phyloP scores from a whole-genome alignment of 2,888 invertebrate genomes.

The Dryomyza anilis region DNA sequence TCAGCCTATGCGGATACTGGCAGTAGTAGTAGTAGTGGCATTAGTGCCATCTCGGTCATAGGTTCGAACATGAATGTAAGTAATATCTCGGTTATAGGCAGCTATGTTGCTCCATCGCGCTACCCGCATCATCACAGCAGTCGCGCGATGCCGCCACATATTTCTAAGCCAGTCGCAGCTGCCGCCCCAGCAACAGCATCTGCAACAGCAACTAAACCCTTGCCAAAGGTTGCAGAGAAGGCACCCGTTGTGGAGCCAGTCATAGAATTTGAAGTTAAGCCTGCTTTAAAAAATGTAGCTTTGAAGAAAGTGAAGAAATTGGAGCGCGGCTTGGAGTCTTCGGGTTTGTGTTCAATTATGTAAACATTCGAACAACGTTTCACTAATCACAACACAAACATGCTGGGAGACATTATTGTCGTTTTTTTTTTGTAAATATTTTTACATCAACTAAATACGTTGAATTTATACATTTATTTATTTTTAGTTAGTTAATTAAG shows the following conservation, averaged over 20 bases:
- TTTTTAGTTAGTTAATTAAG: constrained; percentile 8
- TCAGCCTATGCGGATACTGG: constrained; percentile 9
- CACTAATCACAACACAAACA: no score
- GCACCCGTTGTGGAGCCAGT: constrained; percentile 39
- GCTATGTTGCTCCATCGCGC: constrained; percentile 41
- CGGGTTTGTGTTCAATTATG: constrained; percentile 87
- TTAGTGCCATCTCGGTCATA: constrained; percentile 36
- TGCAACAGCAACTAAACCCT: neutral
- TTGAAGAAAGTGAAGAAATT: constrained; percentile 75
- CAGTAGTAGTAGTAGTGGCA: constrained; percentile 24
- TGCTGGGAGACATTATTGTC: no score
- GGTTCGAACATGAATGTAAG: constrained; percentile 41
- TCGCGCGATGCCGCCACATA: no score
- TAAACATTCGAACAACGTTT: constrained; percentile 55
- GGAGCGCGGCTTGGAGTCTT: constrained; percentile 77
- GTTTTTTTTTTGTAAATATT: constrained; percentile 22
- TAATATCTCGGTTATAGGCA: constrained; percentile 57
- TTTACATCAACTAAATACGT: neutral
- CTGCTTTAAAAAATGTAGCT: constrained; percentile 68
- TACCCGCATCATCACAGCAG: constrained; percentile 16
- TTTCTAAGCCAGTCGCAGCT: neutral
- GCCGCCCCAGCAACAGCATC: constrained; percentile 11
- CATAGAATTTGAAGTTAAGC: constrained; percentile 66
- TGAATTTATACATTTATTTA: neutral
- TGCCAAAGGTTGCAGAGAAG: no score